Percentiles rank a stretch among this genome's conserved stretches.
Evolutionary conservation across 1,140 invertebrate genomes (phyloP).

Genomic region (Atta texana): DNA sequence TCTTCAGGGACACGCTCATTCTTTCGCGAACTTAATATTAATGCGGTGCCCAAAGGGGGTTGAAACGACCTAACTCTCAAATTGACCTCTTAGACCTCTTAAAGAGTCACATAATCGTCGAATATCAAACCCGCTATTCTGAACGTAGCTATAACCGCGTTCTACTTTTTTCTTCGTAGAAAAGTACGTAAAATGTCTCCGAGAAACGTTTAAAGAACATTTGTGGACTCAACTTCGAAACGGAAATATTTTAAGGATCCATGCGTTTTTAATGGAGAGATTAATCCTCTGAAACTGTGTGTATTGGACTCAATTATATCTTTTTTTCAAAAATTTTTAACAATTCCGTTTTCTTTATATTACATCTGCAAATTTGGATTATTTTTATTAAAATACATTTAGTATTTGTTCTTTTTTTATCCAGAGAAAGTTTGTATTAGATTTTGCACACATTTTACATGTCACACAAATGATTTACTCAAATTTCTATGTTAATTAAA

Average conservation of each 20-base stretch:
- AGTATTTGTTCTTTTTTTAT: no score
- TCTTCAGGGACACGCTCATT: conserved; percentile 19
- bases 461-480: no score
- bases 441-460: no score
- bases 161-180: background rate
- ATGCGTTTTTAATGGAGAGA: background rate
- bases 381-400: no score
- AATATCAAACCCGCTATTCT: background rate
- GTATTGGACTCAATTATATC: no score
- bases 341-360: no score
- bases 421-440: no score
- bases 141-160: background rate
- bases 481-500: no score
- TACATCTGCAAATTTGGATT: no score
- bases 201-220: background rate
- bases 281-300: background rate
- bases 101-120: background rate
- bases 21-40: conserved; percentile 43
- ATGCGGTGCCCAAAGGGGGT: background rate
- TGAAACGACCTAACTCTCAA: background rate
- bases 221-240: background rate
- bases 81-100: conserved; percentile 17
- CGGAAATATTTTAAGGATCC: conserved; percentile 17
- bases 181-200: conserved; percentile 3
- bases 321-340: no score